Base-by-base conservation (phyloP, 2,888 invertebrate genomes). In the Conops quadrifasciatus region DNA sequence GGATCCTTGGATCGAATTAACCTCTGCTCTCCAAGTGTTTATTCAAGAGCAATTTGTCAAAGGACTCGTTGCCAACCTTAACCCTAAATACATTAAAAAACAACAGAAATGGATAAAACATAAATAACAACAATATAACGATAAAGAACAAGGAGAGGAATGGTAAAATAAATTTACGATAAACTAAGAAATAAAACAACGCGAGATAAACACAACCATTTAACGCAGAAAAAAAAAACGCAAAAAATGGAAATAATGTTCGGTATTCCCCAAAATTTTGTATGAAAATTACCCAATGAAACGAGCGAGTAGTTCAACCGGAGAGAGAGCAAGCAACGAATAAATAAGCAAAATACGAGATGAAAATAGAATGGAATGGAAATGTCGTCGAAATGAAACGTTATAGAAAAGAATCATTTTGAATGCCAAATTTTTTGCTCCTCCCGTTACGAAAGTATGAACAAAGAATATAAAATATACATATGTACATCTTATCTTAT, bases 61-160 rank as follows among this genome's bases (percentile, higher is more conserved):
- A 36, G 36, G 36, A 66, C 19, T 30, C 53, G 21, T 15, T n/a
- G n/a, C 64, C 15, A 49, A 49, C 51, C 26, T 65, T 24, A 49
- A 3, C 49, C 26, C 49, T 45, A 45, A 45, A 45, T 45, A 15
- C 56, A 56, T 36, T 49, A 59, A 68, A 47, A n/a, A 47, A 1
- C n/a, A 60, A 65, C 30, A 65, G 58, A 70, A 70, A 70, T 59
- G 56, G 30, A 64, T 58, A 70, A 30, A 58, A 51, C 53, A n/a
- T 43, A 53, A 67, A 53, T 67, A 58, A 36, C 11, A 43, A 11
- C 24, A 2, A 45, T 36, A 63, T n/a, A 47, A 24, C 21, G 21
- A 30, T 19, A 49, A 43, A 43, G 63, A 63, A 58, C 26, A 65
- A 43, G 24, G 26, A 64, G 67, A 28, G 21, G 16, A 36, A 53